Evolutionary conservation across 1,140 invertebrate species (phyloP).

Genomic region (Aporrectodea caliginosa): DNA sequence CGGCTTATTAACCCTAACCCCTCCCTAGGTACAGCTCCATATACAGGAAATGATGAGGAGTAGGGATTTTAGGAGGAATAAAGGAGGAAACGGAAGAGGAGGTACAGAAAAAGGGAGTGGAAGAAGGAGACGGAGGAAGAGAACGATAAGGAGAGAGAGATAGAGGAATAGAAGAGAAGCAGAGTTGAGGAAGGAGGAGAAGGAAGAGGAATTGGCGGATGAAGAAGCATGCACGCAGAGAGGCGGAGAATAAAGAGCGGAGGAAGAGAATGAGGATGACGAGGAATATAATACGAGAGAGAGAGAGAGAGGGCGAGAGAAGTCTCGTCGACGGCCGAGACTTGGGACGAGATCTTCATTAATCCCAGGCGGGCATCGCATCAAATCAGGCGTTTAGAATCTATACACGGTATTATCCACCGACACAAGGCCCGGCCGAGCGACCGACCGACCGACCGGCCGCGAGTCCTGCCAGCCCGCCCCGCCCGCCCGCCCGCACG

Average conservation of each 20-base stretch:
- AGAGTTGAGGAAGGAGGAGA: background rate
- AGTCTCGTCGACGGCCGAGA: slow-evolving; percentile 1
- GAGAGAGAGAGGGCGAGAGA: background rate
- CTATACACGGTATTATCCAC: background rate
- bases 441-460: no score
- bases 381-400: background rate
- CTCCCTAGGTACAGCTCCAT: no score
- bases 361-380: background rate
- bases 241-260: background rate
- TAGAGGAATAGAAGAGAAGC: background rate
- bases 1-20: no score
- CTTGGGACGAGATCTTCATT: background rate
- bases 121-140: background rate
- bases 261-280: background rate
- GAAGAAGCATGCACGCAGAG: no score
- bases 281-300: background rate
- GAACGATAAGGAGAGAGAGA: background rate
- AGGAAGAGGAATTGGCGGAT: background rate
- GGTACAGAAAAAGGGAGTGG: background rate
- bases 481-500: no score
- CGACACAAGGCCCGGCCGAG: no score
- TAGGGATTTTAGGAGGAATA: background rate
- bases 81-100: background rate
- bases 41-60: background rate
- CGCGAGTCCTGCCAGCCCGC: background rate